These are phyloP conservation scores for Nomada flava DNA, from an alignment of 2,888 invertebrate species.

Conservation along the genomic window DNA sequence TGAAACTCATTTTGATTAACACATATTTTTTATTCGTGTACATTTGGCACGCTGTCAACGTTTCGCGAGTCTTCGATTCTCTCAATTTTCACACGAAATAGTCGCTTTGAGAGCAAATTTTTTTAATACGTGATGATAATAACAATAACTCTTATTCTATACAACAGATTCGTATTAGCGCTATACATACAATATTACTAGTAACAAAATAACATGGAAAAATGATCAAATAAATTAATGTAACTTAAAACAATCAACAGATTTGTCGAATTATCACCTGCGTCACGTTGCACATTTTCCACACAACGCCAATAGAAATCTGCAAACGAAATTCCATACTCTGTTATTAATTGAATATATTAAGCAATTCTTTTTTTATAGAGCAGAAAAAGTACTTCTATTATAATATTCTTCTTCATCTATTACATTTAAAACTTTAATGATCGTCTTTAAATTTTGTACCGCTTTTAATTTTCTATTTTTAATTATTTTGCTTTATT, in stretches of 20 bases:
- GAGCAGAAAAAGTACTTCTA: too few species aligned
- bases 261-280: neutral
- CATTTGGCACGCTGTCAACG: constrained; percentile 39
- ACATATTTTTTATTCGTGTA: constrained; percentile 31
- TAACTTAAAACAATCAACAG: constrained; percentile 1
- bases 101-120: constrained; percentile 24
- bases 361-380: neutral
- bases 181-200: neutral
- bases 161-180: constrained; percentile 21
- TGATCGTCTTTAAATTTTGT: neutral
- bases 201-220: constrained; percentile 22
- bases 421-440: neutral
- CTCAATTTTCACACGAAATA: neutral
- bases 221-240: constrained; percentile 32
- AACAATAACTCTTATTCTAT: constrained; percentile 39
- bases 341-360: neutral
- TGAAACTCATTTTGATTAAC: constrained; percentile 9
- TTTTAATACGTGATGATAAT: constrained; percentile 28
- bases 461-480: neutral
- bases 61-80: neutral
- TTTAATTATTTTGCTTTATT: neutral
- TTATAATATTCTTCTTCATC: too few species aligned
- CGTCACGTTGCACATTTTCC: constrained; percentile 51
- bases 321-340: constrained; percentile 11
- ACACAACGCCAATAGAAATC: constrained; percentile 51